These are phyloP conservation scores for Coracopsis vasa DNA, from an alignment of 2,113 vertebrate genomes.

Conservation along the genomic window DNA sequence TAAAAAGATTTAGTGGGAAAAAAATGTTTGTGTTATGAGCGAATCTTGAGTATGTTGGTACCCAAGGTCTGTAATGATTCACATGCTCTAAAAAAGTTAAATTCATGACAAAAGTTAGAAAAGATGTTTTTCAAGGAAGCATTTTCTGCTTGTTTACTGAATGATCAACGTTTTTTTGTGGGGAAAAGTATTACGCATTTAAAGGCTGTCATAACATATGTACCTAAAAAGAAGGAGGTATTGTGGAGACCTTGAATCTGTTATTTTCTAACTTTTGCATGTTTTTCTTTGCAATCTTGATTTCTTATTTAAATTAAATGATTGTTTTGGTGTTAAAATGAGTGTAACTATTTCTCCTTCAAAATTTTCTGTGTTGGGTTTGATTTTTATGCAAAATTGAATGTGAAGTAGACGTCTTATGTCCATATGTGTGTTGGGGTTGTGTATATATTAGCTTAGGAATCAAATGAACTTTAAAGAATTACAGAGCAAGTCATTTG, in stretches of 20 bases:
- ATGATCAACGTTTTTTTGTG: background rate
- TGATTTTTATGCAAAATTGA: background rate
- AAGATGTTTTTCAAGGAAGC: background rate
- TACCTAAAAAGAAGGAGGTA: background rate
- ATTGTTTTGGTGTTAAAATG: background rate
- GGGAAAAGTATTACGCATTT: background rate
- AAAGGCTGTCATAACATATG: background rate
- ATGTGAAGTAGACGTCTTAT: background rate
- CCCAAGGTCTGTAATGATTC: background rate
- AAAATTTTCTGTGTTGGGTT: background rate
- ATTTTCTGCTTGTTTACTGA: background rate
- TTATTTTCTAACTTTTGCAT: background rate
- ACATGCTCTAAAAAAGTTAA: background rate
- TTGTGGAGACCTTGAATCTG: background rate
- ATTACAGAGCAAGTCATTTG: background rate
- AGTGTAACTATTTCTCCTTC: background rate
- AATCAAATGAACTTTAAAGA: background rate
- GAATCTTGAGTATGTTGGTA: background rate
- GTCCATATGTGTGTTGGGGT: fast-evolving
- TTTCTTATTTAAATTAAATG: background rate
- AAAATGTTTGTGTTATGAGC: background rate
- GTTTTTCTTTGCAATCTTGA: background rate
- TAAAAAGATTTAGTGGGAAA: background rate
- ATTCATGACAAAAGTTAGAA: background rate
- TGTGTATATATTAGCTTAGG: background rate